Conservation (phyloP, 2,113 vertebrate genomes). For the Heterotis niloticus region DNA sequence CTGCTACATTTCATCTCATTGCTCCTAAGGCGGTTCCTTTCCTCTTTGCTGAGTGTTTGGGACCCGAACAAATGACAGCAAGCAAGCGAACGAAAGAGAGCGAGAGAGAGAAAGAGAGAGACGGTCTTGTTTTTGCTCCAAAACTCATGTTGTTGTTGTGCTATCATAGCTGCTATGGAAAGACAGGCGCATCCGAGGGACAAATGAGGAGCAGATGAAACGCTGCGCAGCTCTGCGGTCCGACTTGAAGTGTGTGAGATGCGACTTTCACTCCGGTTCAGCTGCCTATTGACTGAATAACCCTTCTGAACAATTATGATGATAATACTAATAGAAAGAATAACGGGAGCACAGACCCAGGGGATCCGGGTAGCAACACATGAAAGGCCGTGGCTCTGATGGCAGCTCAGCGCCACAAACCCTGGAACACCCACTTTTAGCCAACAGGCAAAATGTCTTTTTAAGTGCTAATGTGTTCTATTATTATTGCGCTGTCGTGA, state of each 20-base stretch:
- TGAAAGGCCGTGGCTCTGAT: background rate
- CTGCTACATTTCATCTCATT: constrained; percentile 43
- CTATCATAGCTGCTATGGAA: no score
- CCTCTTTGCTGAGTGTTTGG: constrained; percentile 39
- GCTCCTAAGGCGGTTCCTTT: background rate
- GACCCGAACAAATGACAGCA: constrained; percentile 7
- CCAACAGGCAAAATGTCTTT: constrained; percentile 24
- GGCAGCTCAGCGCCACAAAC: background rate
- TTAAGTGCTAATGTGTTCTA: constrained; percentile 37
- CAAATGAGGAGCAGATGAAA: no score
- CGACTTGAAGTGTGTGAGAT: background rate
- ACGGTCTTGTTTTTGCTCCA: no score
- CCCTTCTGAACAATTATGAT: constrained; percentile 22
- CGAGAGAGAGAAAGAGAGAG: no score
- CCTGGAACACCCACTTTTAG: constrained; percentile 11
- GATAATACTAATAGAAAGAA: background rate
- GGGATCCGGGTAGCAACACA: background rate
- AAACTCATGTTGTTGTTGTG: no score
- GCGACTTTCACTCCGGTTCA: no score
- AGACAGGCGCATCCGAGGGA: no score
- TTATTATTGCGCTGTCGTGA: constrained; percentile 15
- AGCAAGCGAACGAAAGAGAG: no score
- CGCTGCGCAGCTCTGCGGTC: no score
- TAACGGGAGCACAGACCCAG: background rate
- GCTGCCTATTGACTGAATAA: background rate